Conservation (phyloP, 2,797 vertebrate species). For the Acanthopagrus latus region DNA sequence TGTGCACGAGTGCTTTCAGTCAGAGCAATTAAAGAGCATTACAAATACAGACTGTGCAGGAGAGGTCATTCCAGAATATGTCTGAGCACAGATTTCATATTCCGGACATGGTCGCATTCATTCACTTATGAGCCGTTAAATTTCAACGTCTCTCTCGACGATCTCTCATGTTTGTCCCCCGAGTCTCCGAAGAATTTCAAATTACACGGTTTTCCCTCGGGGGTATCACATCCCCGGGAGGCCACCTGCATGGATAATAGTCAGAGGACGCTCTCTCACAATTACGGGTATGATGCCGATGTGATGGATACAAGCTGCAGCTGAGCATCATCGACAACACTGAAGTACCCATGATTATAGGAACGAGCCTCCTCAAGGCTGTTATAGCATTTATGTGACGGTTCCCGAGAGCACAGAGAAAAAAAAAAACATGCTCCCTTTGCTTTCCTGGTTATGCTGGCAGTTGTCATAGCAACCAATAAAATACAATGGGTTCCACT, state of each 20-base stretch:
- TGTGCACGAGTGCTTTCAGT: conserved; percentile 54
- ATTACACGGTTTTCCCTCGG: conserved; percentile 49
- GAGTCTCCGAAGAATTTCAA: conserved; percentile 47
- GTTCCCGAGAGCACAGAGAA: conserved; percentile 37
- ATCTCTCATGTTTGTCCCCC: conserved; percentile 31
- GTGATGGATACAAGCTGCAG: conserved; percentile 54
- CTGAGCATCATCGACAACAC: conserved; percentile 63
- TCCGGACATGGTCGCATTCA: conserved; percentile 37
- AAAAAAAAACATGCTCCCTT: conserved; percentile 29
- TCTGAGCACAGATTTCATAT: conserved; percentile 40
- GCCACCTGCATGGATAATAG: conserved; percentile 59
- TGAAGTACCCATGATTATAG: conserved; percentile 59
- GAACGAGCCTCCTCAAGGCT: conserved; percentile 57
- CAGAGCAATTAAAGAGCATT: conserved; percentile 59
- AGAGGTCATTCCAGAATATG: conserved; percentile 53
- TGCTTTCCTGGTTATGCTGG: conserved; percentile 5
- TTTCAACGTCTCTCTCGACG: conserved; percentile 20
- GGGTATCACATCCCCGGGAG: conserved; percentile 28
- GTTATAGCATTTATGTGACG: conserved; percentile 49
- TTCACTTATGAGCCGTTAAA: conserved; percentile 49
- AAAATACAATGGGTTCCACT: conserved; percentile 14
- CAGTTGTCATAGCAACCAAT: conserved; percentile 55
- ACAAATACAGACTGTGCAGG: conserved; percentile 37
- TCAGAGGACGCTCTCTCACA: conserved; percentile 47
- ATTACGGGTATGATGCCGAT: conserved; percentile 49